Conservation (phyloP, 1,140 invertebrate genomes). For the Sycophaga agraensis region DNA sequence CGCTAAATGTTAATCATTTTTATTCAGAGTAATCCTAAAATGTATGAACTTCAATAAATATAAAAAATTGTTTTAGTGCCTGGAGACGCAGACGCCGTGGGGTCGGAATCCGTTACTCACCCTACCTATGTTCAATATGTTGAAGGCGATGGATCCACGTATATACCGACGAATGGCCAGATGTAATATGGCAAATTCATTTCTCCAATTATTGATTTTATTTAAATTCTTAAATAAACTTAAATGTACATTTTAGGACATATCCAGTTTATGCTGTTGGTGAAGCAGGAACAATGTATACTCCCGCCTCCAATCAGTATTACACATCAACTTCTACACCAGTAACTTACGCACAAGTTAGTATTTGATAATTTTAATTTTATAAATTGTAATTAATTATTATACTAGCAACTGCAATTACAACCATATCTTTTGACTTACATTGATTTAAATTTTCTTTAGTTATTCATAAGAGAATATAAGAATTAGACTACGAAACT, state of each 20-base stretch:
- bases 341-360: slow-evolving; percentile 63
- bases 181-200: no score
- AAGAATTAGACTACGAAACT: no score
- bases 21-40: neutral
- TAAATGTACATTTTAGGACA: slow-evolving; percentile 61
- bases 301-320: slow-evolving; percentile 66
- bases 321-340: slow-evolving; percentile 62
- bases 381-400: no score
- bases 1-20: slow-evolving; percentile 20
- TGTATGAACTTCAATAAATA: neutral
- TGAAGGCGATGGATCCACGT: slow-evolving; percentile 69
- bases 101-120: slow-evolving; percentile 60
- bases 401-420: no score
- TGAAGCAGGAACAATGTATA: slow-evolving; percentile 72
- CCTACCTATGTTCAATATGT: slow-evolving; percentile 73
- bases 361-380: slow-evolving; percentile 43
- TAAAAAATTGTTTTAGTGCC: slow-evolving; percentile 52
- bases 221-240: neutral
- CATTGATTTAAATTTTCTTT: no score
- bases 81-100: slow-evolving; percentile 58
- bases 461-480: no score
- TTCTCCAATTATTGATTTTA: neutral
- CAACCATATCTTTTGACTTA: no score
- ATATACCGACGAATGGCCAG: slow-evolving; percentile 68
- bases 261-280: slow-evolving; percentile 85